Conservation (phyloP, 1,140 invertebrate species). For the Euura saliciscinereae region DNA sequence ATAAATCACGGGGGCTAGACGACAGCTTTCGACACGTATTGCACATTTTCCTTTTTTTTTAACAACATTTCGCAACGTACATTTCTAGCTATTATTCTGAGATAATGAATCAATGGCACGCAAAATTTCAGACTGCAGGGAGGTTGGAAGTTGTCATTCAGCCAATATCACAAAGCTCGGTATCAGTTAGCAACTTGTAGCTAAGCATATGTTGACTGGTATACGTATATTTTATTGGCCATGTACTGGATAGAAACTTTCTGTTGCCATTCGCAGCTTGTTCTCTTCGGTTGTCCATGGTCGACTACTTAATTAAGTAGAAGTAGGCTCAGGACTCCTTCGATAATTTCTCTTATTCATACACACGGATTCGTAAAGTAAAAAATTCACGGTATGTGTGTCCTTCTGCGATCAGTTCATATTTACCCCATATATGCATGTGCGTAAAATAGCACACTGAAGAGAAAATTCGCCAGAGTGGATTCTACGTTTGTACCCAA, state of each 20-base stretch:
- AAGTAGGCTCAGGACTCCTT: background rate
- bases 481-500: background rate
- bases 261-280: constrained; percentile 6
- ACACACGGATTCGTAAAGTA: too few relatives aligned
- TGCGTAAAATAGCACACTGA: background rate
- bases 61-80: too few relatives aligned
- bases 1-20: too few relatives aligned
- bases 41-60: too few relatives aligned
- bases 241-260: constrained; percentile 7
- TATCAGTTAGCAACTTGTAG: background rate
- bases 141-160: too few relatives aligned
- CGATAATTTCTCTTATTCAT: constrained; percentile 6
- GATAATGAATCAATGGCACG: too few relatives aligned
- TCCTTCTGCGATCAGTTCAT: too few relatives aligned
- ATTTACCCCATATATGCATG: background rate
- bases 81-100: too few relatives aligned
- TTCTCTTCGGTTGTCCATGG: background rate
- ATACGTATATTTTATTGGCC: background rate
- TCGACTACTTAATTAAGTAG: constrained; percentile 7
- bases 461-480: too few relatives aligned
- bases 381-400: too few relatives aligned
- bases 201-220: background rate
- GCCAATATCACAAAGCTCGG: background rate
- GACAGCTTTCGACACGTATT: too few relatives aligned
- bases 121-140: too few relatives aligned